Percentiles rank a stretch among this genome's conserved stretches.
Evolutionary conservation across 2,113 vertebrate species (phyloP).

Genomic region (Sphaerodactylus townsendi): DNA sequence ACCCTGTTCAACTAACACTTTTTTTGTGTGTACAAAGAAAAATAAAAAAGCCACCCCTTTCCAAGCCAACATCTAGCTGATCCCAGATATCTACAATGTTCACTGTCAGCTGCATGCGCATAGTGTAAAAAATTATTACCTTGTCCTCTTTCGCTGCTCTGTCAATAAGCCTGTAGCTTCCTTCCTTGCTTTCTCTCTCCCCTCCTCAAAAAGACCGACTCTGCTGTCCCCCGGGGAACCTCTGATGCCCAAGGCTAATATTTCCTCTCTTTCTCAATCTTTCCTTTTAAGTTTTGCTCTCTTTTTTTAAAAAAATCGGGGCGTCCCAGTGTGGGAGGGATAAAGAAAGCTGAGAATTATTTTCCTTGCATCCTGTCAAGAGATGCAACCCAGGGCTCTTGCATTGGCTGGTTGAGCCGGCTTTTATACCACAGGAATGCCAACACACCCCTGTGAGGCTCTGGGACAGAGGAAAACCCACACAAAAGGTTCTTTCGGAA

Average conservation of each 20-base stretch:
- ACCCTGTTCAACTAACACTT: neutral
- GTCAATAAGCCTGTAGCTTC: neutral
- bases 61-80: neutral
- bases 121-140: constrained; percentile 50
- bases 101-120: neutral
- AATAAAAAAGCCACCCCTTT: neutral
- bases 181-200: neutral
- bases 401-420: constrained; percentile 63
- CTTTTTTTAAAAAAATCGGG: neutral
- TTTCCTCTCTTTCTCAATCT: constrained; percentile 21
- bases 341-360: constrained; percentile 8
- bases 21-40: neutral
- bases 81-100: neutral
- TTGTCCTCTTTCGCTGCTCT: constrained; percentile 51
- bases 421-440: constrained; percentile 64
- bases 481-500: constrained; percentile 1
- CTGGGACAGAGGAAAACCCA: constrained; percentile 4
- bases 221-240: neutral
- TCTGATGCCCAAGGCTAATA: neutral
- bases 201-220: neutral
- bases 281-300: constrained; percentile 17
- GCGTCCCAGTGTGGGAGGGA: constrained; percentile 23
- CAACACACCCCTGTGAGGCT: constrained; percentile 4
- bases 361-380: neutral
- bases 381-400: constrained; percentile 3